phyloP scores from a whole-genome alignment of 2,888 invertebrate species.

The Campoletis raptor region DNA sequence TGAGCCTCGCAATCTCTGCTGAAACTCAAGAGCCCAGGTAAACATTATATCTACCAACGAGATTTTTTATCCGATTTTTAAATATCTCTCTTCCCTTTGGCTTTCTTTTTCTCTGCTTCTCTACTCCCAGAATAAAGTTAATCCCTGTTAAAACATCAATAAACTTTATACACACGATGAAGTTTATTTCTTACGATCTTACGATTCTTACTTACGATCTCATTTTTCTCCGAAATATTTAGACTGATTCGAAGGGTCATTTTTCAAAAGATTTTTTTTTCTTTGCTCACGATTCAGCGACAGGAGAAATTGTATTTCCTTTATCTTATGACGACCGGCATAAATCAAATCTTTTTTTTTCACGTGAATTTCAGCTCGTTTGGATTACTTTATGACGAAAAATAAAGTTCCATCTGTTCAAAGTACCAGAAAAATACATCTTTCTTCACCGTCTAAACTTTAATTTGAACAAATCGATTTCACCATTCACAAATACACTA shows the following conservation, averaged over 20 bases:
- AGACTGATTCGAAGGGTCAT: not conserved
- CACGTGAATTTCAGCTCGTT: not conserved
- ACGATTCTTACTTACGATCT: not conserved
- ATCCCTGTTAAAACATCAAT: not conserved
- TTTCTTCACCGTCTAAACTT: not conserved
- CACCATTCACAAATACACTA: not conserved
- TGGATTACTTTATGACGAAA: not conserved
- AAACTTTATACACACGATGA: not conserved
- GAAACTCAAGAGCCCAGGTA: conserved; percentile 40
- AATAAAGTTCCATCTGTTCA: not conserved
- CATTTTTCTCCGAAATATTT: conserved; percentile 17
- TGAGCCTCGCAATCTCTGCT: conserved; percentile 8
- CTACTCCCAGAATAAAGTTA: conserved; percentile 16
- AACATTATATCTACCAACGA: conserved; percentile 50
- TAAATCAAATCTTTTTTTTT: not conserved
- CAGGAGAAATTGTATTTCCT: not conserved
- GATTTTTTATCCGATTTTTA: conserved; percentile 27
- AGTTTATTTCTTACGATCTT: not conserved
- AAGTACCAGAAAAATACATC: not conserved
- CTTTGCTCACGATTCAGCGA: not conserved
- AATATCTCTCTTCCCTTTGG: conserved; percentile 1
- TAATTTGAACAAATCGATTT: not conserved
- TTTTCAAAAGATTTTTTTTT: not conserved
- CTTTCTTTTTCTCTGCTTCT: not conserved
- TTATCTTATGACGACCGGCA: not conserved